phyloP scores from a whole-genome alignment of 2,113 vertebrate genomes.

The Chunga burmeisteri region DNA sequence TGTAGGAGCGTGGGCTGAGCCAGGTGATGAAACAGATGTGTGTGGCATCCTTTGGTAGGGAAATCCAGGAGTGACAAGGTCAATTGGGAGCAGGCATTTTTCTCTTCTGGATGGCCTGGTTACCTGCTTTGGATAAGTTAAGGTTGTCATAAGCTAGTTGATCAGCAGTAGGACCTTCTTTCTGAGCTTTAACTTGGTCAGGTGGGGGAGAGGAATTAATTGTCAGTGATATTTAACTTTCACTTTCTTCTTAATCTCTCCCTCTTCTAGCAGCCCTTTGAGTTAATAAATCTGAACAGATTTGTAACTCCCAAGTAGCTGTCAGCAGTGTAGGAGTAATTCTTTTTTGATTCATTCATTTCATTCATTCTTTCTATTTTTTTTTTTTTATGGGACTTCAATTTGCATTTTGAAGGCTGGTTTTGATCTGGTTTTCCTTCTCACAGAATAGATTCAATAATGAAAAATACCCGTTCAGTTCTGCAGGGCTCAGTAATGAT shows the following conservation, averaged over 20 bases:
- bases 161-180: background rate
- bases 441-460: background rate
- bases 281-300: background rate
- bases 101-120: background rate
- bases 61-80: too few relatives aligned
- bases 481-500: background rate
- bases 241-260: background rate
- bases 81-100: background rate
- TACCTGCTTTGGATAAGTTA: background rate
- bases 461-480: background rate
- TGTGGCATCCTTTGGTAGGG: background rate
- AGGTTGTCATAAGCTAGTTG: background rate
- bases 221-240: background rate
- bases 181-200: background rate
- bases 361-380: background rate
- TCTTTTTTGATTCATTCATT: background rate
- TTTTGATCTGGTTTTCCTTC: background rate
- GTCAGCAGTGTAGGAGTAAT: background rate
- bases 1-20: background rate
- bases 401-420: background rate
- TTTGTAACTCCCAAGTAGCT: background rate
- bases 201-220: background rate
- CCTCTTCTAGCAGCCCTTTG: background rate
- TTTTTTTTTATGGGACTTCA: background rate
- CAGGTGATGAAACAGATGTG: too few relatives aligned